Evolutionary conservation across 2,888 invertebrate species (phyloP).

Genomic region (Tenthredo mesomela): DNA sequence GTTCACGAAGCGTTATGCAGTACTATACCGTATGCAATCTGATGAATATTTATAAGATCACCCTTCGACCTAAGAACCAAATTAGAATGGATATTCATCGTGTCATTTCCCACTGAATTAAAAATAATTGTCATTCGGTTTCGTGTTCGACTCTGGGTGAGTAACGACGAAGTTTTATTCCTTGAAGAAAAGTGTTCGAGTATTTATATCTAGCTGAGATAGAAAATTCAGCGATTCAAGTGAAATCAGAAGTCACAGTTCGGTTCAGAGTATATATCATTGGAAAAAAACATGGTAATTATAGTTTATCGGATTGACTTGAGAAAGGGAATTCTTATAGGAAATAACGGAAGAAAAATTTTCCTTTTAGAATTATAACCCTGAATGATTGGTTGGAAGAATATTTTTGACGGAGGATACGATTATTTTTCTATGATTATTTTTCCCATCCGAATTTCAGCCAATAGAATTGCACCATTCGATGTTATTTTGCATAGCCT

Average conservation of each 20-base stretch:
- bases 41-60: conserved; percentile 62
- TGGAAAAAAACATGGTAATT: conserved; percentile 63
- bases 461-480: too few species aligned
- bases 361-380: not conserved
- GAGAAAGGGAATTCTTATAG: not conserved
- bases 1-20: not conserved
- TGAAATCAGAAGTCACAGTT: not conserved
- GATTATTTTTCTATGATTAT: too few species aligned
- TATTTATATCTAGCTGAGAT: not conserved
- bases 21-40: not conserved
- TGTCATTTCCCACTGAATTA: conserved; percentile 66
- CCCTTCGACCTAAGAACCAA: conserved; percentile 62
- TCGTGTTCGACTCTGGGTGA: conserved; percentile 63
- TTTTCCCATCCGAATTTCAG: too few species aligned
- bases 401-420: not conserved
- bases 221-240: not conserved
- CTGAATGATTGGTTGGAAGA: not conserved
- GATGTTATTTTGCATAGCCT: too few species aligned
- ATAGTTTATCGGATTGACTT: not conserved
- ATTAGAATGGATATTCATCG: conserved; percentile 56
- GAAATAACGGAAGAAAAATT: not conserved
- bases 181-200: not conserved
- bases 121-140: conserved; percentile 69
- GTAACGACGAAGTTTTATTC: not conserved
- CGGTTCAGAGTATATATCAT: conserved; percentile 77